These are phyloP conservation scores for Heptranchias perlo DNA, from an alignment of 2,113 vertebrate species.

Conservation along the genomic window DNA sequence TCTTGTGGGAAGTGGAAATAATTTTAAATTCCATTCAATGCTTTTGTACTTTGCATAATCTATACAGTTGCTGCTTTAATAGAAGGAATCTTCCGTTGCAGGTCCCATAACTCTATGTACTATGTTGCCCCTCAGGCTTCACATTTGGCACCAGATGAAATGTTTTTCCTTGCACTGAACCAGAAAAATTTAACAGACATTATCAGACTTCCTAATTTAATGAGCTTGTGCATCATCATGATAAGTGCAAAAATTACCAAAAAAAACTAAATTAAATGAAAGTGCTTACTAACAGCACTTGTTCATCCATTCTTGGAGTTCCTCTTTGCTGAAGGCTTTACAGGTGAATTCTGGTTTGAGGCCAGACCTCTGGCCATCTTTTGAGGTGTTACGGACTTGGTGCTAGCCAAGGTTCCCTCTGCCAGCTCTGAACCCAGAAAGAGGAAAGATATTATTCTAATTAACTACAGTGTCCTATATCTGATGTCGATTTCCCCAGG, in stretches of 20 bases:
- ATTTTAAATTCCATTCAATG: slow-evolving; percentile 7
- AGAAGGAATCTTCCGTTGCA: background rate
- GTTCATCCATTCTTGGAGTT: background rate
- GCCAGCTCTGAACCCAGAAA: too few relatives aligned
- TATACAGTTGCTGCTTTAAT: background rate
- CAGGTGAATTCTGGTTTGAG: background rate
- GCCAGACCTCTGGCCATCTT: background rate
- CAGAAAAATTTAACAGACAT: background rate
- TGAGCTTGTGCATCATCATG: background rate
- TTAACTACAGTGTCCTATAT: background rate
- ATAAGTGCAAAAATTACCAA: background rate
- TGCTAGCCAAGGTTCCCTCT: too few relatives aligned
- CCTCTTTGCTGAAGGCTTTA: background rate
- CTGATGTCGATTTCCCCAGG: too few relatives aligned
- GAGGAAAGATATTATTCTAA: background rate
- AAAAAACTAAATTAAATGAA: background rate
- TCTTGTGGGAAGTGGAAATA: slow-evolving; percentile 17
- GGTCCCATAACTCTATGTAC: background rate
- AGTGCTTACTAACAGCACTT: background rate
- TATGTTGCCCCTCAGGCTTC: background rate
- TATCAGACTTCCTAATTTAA: background rate
- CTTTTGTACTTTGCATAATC: slow-evolving; percentile 24
- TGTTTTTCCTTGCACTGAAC: background rate
- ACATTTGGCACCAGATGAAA: background rate
- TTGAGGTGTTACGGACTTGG: background rate